Conservation (phyloP, 2,888 invertebrate species). For the Erebia palarica region DNA sequence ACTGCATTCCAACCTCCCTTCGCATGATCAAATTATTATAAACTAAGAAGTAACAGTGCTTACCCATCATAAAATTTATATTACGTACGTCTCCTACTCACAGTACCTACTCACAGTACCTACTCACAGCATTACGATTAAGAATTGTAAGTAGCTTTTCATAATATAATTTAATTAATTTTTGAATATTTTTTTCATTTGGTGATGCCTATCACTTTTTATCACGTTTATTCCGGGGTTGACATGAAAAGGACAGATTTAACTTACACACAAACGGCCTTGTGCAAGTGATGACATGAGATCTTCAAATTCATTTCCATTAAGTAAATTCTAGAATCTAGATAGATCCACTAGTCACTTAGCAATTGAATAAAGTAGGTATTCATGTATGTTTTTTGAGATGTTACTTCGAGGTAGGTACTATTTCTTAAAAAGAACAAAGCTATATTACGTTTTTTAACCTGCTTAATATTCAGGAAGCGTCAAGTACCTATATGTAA, state of each 20-base stretch:
- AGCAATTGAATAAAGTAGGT: no score
- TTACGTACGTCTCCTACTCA: fast-evolving
- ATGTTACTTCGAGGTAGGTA: neutral
- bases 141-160: neutral
- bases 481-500: neutral
- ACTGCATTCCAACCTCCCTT: conserved; percentile 7
- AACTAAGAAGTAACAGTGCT: neutral
- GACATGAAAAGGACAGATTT: no score
- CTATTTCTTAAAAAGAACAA: neutral
- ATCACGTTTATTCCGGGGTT: no score
- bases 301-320: no score
- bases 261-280: no score
- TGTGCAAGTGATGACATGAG: no score
- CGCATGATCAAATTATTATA: conserved; percentile 2
- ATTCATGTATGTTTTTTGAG: neutral
- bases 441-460: neutral
- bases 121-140: no score
- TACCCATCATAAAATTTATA: neutral
- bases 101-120: no score
- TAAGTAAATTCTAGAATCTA: no score
- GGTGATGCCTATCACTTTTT: no score
- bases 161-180: neutral
- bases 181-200: no score
- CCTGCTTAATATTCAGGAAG: conserved; percentile 17
- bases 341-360: no score